These are phyloP conservation scores for Patella caerulea DNA, from an alignment of 2,888 invertebrate genomes.

Conservation along the genomic window DNA sequence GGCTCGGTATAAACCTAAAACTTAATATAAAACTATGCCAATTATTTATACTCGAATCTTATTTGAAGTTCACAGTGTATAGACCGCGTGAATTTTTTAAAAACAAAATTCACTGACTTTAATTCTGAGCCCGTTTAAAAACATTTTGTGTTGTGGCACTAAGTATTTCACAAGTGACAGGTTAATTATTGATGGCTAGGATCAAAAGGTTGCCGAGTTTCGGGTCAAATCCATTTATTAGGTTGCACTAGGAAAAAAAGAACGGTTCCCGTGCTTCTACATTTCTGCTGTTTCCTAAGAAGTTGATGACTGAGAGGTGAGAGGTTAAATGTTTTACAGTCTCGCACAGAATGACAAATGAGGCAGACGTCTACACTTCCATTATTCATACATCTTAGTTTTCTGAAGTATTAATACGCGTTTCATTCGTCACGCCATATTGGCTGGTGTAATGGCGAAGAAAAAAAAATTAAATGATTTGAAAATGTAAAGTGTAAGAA, in stretches of 20 bases:
- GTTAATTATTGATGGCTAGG: background rate
- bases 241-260: background rate
- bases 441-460: background rate
- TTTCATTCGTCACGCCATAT: constrained; percentile 7
- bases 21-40: too few relatives aligned
- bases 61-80: too few relatives aligned
- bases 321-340: constrained; percentile 5
- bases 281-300: background rate
- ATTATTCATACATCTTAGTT: background rate
- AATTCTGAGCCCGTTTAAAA: too few relatives aligned
- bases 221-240: background rate
- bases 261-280: background rate
- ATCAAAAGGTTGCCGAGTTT: background rate
- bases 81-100: too few relatives aligned
- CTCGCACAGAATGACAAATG: constrained; percentile 2
- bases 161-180: background rate
- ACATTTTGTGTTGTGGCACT: too few relatives aligned
- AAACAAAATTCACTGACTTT: too few relatives aligned
- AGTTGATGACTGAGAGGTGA: background rate
- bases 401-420: background rate
- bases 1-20: too few relatives aligned
- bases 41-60: too few relatives aligned
- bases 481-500: background rate
- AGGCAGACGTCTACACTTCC: background rate
- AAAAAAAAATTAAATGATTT: background rate